Evolutionary conservation across 2,888 invertebrate species (phyloP), one percentile per base, ranked within the genome.

Genomic region (Drosophila emarginata): DNA sequence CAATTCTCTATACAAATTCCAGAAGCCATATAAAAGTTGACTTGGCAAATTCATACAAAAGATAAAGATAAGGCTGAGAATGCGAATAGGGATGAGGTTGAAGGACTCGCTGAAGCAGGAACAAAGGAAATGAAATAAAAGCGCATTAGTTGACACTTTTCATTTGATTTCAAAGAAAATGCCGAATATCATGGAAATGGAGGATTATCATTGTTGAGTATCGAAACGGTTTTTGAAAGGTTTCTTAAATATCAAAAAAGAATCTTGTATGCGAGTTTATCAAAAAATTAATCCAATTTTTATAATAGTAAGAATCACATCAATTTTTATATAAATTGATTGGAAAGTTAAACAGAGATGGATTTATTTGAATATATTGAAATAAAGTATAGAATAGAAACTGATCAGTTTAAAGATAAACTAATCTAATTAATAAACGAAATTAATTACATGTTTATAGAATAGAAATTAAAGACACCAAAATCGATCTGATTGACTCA

Each of bases 131-230:
- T 53, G 15, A 26, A 53, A 61, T 61, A 61, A 61, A 61, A 52
- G 61, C 61, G 61, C 61, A 61, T 61, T 61, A 53, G 61, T 57
- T 57, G 56, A 57, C 56, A 54, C 62, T 62, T 62, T 54, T 62
- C 45, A 40, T 62, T 54, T 62, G 53, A 53, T 54, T 37, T 37
- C 26, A 62, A 53, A 62, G 45, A 18, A 45, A 21, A 45, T 21
- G 45, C 45, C 18, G 21, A 45, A 45, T 45, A 21, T 45, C 21
- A 12, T 12, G 45, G 45, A 11, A 45, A 21, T 45, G 45, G 21
- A 12, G 5, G 21, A 45, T 45, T 45, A 45, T 45, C 21, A 12
- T 45, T 21, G 11, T 21, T 21, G 21, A 45, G 45, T 12, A 21
- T 5, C 21, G 4, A 45, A 45, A 45, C 4, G 11, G 18, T 21